Conservation (phyloP, 2,113 vertebrate species). For the Chitala chitala region DNA sequence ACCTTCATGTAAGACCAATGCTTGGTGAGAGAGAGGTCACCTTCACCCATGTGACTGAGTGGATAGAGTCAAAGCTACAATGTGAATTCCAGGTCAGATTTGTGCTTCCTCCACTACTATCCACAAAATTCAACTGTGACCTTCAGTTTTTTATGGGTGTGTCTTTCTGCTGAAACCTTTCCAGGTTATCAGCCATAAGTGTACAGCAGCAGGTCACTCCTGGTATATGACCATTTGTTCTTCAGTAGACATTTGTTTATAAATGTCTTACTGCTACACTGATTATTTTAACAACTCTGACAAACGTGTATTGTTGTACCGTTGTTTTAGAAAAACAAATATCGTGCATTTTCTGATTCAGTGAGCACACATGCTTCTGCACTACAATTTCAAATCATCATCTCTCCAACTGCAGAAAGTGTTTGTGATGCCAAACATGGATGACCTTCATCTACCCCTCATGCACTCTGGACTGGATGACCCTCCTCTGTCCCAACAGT, state of each 20-base stretch:
- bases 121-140: too few species aligned
- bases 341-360: too few species aligned
- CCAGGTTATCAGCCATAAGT: too few species aligned
- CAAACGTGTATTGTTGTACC: too few species aligned
- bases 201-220: too few species aligned
- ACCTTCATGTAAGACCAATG: slow-evolving; percentile 72
- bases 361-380: background rate
- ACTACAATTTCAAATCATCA: background rate
- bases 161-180: too few species aligned
- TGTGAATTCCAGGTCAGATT: slow-evolving; percentile 75
- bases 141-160: too few species aligned
- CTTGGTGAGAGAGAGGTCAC: slow-evolving; percentile 77
- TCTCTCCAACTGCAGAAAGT: slow-evolving; percentile 63
- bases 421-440: slow-evolving; percentile 84
- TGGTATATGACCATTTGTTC: too few species aligned
- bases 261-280: too few species aligned
- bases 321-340: too few species aligned
- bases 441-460: slow-evolving; percentile 74
- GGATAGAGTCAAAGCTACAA: slow-evolving; percentile 77
- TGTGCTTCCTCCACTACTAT: background rate
- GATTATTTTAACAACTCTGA: too few species aligned
- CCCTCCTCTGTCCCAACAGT: slow-evolving; percentile 49
- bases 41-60: slow-evolving; percentile 73
- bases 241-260: too few species aligned
- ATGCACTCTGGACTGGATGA: slow-evolving; percentile 70